These are phyloP conservation scores for Pterostichus madidus DNA, from an alignment of 2,888 invertebrate genomes.

Conservation along the genomic window DNA sequence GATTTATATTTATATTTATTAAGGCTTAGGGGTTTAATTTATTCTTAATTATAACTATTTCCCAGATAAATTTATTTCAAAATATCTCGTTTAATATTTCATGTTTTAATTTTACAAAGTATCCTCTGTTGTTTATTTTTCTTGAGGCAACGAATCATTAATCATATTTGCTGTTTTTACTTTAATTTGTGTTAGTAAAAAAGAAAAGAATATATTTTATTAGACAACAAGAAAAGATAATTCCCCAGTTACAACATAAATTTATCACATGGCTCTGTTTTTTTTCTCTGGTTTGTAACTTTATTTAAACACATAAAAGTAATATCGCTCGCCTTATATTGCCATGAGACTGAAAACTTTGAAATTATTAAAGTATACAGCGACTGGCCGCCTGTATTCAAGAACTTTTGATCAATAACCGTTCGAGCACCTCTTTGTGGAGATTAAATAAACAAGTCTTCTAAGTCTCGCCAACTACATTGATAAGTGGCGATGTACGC, in stretches of 20 bases:
- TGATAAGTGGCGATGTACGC: constrained; percentile 7
- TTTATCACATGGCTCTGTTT: constrained; percentile 43
- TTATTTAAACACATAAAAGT: constrained; percentile 62
- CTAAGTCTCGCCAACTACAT: constrained; percentile 5
- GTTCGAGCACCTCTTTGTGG: constrained; percentile 43
- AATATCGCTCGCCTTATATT: constrained; percentile 59
- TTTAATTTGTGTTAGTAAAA: constrained; percentile 6
- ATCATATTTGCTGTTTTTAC: constrained; percentile 16
- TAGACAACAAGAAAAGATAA: constrained; percentile 34
- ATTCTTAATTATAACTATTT: no score
- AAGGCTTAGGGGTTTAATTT: no score
- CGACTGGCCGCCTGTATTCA: constrained; percentile 41
- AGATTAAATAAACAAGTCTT: constrained; percentile 59
- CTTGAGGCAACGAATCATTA: constrained; percentile 20
- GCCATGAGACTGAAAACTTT: constrained; percentile 60
- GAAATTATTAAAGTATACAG: constrained; percentile 59
- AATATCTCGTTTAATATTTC: not conserved
- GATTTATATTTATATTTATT: no score
- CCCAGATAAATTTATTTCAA: not conserved
- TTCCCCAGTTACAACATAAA: constrained; percentile 51
- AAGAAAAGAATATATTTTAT: constrained; percentile 21
- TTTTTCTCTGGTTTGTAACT: constrained; percentile 42
- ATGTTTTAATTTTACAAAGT: not conserved
- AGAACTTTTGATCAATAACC: constrained; percentile 56
- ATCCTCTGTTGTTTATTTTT: not conserved